phyloP scores from a whole-genome alignment of 2,113 vertebrate species.

The Dasyprocta punctata region DNA sequence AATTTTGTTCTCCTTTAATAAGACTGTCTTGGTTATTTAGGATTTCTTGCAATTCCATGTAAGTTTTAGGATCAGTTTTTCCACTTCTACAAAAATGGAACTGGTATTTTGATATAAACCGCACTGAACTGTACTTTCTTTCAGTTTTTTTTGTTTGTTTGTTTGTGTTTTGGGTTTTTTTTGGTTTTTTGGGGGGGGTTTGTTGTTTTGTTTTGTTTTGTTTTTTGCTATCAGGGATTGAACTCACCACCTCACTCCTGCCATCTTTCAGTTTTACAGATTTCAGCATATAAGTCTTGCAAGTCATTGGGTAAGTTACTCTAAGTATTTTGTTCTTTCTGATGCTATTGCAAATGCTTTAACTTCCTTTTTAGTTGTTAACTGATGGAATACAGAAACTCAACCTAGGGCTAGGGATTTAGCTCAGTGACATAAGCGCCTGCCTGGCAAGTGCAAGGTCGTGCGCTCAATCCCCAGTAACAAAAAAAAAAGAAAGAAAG shows the following conservation, averaged over 20 bases:
- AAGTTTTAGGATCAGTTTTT: slow-evolving; percentile 41
- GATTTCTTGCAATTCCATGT: neutral
- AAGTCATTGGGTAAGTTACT: neutral
- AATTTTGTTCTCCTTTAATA: neutral
- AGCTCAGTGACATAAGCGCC: no score
- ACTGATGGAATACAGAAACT: neutral
- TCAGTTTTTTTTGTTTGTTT: no score
- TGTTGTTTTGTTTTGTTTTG: no score
- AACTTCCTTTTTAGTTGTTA: neutral
- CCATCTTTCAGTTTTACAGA: neutral
- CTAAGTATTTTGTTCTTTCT: neutral
- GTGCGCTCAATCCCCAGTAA: no score
- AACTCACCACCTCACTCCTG: no score
- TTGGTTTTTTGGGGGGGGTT: no score
- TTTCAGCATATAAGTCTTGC: neutral
- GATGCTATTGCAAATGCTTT: neutral
- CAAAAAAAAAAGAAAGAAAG: no score
- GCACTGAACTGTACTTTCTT: neutral
- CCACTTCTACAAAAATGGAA: neutral
- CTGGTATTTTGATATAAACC: neutral
- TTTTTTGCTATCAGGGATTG: no score
- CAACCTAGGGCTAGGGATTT: no score
- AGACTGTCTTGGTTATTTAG: neutral
- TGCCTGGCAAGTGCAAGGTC: no score
- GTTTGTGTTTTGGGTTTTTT: no score